Base-by-base conservation (phyloP, 2,113 vertebrate genomes). In the human (Homo sapiens) region DNA sequence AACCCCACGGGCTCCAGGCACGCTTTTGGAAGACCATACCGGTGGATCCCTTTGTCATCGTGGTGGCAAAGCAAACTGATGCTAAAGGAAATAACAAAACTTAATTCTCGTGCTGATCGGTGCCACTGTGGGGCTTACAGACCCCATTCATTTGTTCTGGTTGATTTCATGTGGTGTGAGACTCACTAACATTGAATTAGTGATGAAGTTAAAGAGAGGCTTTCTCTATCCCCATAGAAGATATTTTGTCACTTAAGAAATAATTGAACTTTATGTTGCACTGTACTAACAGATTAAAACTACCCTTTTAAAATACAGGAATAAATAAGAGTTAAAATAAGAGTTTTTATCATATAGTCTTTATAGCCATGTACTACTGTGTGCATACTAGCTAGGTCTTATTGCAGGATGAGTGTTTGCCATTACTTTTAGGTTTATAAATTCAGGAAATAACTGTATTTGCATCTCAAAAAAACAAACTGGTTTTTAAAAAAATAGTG, bases 391-490 rank as follows among this genome's bases (percentile, higher is more conserved):
- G 20, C 6, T 40, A 8, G 50, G 20, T 83, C 48, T 89, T 52
- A 35, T 9, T 80, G 22, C 38, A 82, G 48, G 38, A 6, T 22
- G 32, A 50, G 22, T 45, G 13, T 20, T 84, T 35, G 20, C 68
- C 40, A 38, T 86, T 91, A 16, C 68, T 82, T 91, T 76, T 93
- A 72, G 48, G 45, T 72, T 79, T 83, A 55, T 4, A 73, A 35
- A 81, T 68, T 80, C 27, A 93, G 78, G n/a, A 30, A 94, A 40
- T 57, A 90, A 52, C 6, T 52, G 1, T 70, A n/a, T 93, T 91
- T 78, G 70, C 30, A 48, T 72, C 78, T 72, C 30, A 13, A 79
- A 48, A 79, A 57, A 83, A 35, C 18, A 43, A 43, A 64, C 48
- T 14, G 11, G 8, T 48, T 20, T 82, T 80, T 48, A 78, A 50